Evolutionary conservation across 2,113 vertebrate species (phyloP).

Genomic region (Equus przewalskii): DNA sequence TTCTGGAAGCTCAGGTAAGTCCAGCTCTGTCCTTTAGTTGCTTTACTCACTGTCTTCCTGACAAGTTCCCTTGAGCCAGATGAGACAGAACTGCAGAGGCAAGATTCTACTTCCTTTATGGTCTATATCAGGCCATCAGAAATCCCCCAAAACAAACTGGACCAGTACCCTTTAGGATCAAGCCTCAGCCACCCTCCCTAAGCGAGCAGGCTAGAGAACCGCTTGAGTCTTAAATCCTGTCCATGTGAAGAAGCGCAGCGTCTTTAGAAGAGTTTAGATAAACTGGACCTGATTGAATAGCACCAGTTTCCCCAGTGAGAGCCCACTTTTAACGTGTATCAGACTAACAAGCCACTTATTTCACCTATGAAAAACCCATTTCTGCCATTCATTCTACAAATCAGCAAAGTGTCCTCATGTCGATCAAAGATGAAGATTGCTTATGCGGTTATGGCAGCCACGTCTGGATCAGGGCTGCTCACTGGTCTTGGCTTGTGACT

Average conservation of each 20-base stretch:
- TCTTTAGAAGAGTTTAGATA: constrained; percentile 15
- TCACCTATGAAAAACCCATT: background rate
- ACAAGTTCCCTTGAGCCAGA: background rate
- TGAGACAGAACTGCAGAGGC: background rate
- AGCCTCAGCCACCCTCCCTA: background rate
- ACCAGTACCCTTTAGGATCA: background rate
- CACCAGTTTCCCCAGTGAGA: background rate
- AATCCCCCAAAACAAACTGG: background rate
- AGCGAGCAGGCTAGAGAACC: background rate
- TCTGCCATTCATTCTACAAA: background rate
- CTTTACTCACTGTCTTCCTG: background rate
- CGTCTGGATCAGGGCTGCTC: background rate
- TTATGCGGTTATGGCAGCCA: background rate
- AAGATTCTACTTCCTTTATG: background rate
- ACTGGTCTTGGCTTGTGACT: background rate
- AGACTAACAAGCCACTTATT: background rate
- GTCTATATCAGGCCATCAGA: background rate
- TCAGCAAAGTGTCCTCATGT: background rate
- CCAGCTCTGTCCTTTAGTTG: background rate
- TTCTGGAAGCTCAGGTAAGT: background rate
- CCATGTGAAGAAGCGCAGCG: background rate
- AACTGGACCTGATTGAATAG: background rate
- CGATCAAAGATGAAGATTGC: background rate
- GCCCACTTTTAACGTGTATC: background rate
- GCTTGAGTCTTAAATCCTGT: background rate